Conservation (phyloP, 2,797 vertebrate species). For the Spondyliosoma cantharus region DNA sequence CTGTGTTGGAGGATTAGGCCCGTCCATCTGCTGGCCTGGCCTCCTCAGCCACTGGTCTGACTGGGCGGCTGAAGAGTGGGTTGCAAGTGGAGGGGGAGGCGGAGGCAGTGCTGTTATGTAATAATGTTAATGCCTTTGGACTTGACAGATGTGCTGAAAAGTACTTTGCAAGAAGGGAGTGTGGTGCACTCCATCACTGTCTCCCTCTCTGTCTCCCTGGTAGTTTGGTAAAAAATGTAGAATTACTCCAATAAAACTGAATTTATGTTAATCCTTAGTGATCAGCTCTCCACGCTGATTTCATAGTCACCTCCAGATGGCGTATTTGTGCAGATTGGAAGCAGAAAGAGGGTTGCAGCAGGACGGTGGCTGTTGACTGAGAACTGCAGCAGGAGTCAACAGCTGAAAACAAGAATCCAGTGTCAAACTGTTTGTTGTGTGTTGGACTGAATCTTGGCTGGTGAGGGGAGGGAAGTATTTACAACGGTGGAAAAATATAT, state of each 20-base stretch:
- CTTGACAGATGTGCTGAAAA: conserved; percentile 65
- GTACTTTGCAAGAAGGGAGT: conserved; percentile 27
- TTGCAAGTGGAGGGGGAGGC: background rate
- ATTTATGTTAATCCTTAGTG: conserved; percentile 26
- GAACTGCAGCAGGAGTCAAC: conserved; percentile 36
- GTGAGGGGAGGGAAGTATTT: conserved; percentile 11
- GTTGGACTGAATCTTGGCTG: conserved; percentile 22
- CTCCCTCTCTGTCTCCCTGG: background rate
- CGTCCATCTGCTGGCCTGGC: conserved; percentile 65
- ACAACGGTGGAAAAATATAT: background rate
- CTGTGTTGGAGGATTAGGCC: conserved; percentile 36
- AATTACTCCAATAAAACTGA: conserved; percentile 2
- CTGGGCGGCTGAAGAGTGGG: conserved; percentile 44
- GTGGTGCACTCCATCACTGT: conserved; percentile 5
- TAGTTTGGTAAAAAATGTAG: background rate
- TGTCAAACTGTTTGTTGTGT: conserved; percentile 10
- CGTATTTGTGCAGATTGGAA: conserved; percentile 48
- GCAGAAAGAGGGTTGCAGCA: conserved; percentile 28
- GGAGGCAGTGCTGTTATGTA: conserved; percentile 57
- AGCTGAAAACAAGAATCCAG: conserved; percentile 29
- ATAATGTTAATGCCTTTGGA: conserved; percentile 64
- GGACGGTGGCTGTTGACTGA: conserved; percentile 19
- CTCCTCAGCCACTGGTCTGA: conserved; percentile 60
- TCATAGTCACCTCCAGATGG: conserved; percentile 63
- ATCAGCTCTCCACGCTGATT: conserved; percentile 6